Evolutionary conservation across 37 sponge, comb jelly and placozoan genomes (phyloP).

Genomic region (Geodia barretti): DNA sequence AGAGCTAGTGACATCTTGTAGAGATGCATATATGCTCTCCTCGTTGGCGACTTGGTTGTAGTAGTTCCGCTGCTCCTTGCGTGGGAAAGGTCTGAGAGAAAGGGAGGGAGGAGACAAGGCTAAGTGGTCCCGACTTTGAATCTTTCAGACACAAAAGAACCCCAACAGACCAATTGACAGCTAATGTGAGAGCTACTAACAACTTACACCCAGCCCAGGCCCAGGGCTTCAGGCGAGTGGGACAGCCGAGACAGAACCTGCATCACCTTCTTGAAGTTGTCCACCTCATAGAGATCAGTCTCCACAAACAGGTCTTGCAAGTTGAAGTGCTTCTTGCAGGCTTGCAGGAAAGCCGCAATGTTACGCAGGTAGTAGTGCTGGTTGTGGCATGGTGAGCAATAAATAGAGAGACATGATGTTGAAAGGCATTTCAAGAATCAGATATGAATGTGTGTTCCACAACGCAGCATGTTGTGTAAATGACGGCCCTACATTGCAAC

Average conservation of each 20-base stretch:
- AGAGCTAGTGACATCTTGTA: conserved; percentile 41
- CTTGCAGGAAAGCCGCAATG: conserved; percentile 73
- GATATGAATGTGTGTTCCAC: no score
- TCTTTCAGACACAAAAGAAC: neutral
- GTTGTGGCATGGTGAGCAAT: neutral
- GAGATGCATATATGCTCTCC: conserved; percentile 54
- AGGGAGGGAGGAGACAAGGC: conserved; percentile 7
- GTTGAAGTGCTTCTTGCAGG: conserved; percentile 55
- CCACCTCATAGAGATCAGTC: conserved; percentile 77
- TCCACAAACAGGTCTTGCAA: conserved; percentile 72
- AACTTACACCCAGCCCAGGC: conserved; percentile 78
- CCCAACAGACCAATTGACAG: neutral
- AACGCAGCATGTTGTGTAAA: neutral
- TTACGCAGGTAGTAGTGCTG: conserved; percentile 75
- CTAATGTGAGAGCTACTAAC: neutral
- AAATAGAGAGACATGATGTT: neutral
- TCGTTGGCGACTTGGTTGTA: conserved; percentile 17
- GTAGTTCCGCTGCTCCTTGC: conserved; percentile 26
- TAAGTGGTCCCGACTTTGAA: no score
- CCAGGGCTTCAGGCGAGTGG: conserved; percentile 57
- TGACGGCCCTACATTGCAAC: neutral
- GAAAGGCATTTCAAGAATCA: no score
- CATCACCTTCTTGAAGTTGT: conserved; percentile 85
- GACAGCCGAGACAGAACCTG: conserved; percentile 64
- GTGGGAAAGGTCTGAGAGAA: conserved; percentile 44